These are phyloP conservation scores for Musca vetustissima DNA, from an alignment of 1,140 invertebrate genomes.

Conservation along the genomic window DNA sequence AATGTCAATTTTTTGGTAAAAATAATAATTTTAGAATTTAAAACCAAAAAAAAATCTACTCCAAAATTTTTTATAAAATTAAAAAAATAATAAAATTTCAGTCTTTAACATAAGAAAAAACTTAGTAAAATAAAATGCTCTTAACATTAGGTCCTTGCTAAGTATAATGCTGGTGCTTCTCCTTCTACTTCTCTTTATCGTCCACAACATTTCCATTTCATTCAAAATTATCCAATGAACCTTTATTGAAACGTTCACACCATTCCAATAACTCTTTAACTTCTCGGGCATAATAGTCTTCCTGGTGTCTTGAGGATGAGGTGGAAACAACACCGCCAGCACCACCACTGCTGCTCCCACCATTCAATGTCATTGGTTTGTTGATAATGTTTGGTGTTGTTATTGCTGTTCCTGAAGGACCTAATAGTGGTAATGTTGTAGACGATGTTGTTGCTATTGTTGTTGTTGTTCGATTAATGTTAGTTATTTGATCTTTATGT, in stretches of 20 bases:
- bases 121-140: background rate
- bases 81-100: constrained; percentile 11
- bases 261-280: constrained; percentile 47
- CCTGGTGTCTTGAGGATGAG: constrained; percentile 34
- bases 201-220: constrained; percentile 18
- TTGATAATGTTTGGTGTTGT: background rate
- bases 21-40: background rate
- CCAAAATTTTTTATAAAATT: background rate
- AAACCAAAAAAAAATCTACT: background rate
- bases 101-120: constrained; percentile 17
- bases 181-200: background rate
- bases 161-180: background rate
- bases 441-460: too few relatives aligned
- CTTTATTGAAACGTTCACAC: constrained; percentile 53
- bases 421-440: background rate
- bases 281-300: constrained; percentile 44
- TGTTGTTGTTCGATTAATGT: too few relatives aligned
- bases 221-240: constrained; percentile 46
- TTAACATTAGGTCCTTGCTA: too few relatives aligned
- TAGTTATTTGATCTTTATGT: too few relatives aligned
- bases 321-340: constrained; percentile 11
- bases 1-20: background rate
- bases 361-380: constrained; percentile 21
- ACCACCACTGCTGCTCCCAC: constrained; percentile 2
- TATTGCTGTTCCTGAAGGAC: constrained; percentile 21